Base-by-base conservation (phyloP, 2,888 invertebrate species). In the Sturmia bella region DNA sequence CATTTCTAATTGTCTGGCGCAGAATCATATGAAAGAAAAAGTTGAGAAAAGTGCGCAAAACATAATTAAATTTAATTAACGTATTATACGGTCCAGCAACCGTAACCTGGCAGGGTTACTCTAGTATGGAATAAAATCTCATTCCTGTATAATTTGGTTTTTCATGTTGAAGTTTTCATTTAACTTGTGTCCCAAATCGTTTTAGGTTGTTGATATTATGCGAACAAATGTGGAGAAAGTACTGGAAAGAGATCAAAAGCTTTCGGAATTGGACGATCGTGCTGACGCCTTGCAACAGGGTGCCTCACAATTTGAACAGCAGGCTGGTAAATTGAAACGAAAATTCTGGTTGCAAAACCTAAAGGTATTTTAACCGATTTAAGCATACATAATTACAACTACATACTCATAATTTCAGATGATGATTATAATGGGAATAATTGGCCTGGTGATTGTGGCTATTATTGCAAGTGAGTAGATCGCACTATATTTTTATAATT, bases 291-390 rank as follows among this genome's bases (percentile, higher is more conserved):
- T 98, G 75, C 97, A 98, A 89, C 96, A 97, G 90, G 97, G 97
- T 52, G 98, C 98, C 66, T 98, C 98, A 88, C 97, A 98, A 89
- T 99, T 99, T 91, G 98, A 98, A 91, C 98, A 98, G 87, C 97
- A 98, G 91, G 98, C 98, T 80, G 98, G 98, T 87, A 98, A 98
- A 92, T 93, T 98, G 91, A 98, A 98, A 92, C 94, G 97, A 90
- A 98, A 98, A 92, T 98, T 97, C 91, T 99, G 98, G 98, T 95
- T 98, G 94, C 97, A 98, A 92, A 99, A 99, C 92, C 93, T 98
- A 88, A 98, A 98, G 94, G 95, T 94, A 89, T 57, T 43, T 50
- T 9, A 6, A 9, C 86, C 32, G 9, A 32, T 32, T 32, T 32
- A 7, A 32, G 9, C 11, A 21, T 59, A 5, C 17, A 24, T 39